Conservation (phyloP, 2,888 invertebrate species). For the Cerastis rubricosa region DNA sequence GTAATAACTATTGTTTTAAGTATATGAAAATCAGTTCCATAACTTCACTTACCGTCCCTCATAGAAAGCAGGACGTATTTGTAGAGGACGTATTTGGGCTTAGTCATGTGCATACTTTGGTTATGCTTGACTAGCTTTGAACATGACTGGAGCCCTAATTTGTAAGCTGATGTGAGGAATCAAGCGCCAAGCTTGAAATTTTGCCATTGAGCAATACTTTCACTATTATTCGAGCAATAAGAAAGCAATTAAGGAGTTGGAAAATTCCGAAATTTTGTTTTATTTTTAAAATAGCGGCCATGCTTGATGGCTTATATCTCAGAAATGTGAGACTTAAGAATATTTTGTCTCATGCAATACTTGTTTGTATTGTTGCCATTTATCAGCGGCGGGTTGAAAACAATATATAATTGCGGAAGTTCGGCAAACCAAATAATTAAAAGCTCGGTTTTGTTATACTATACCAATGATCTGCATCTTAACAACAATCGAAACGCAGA, state of each 20-base stretch:
- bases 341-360: no score
- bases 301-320: no score
- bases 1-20: not conserved
- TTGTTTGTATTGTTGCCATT: no score
- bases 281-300: no score
- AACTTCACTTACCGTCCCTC: not conserved
- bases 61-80: not conserved
- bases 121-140: conserved; percentile 16
- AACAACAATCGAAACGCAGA: not conserved
- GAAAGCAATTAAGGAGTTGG: no score
- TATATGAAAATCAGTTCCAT: not conserved
- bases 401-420: no score
- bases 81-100: not conserved
- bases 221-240: no score
- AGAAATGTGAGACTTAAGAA: no score
- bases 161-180: conserved; percentile 13
- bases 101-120: conserved; percentile 23
- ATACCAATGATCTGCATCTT: not conserved
- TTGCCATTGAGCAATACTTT: not conserved
- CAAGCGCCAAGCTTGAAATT: not conserved
- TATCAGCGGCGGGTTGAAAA: no score
- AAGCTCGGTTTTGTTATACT: not conserved
- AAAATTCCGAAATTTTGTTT: no score
- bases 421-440: no score
- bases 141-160: conserved; percentile 15